Conservation (phyloP, 1,140 invertebrate species). For the Plectrocnemia conspersa region DNA sequence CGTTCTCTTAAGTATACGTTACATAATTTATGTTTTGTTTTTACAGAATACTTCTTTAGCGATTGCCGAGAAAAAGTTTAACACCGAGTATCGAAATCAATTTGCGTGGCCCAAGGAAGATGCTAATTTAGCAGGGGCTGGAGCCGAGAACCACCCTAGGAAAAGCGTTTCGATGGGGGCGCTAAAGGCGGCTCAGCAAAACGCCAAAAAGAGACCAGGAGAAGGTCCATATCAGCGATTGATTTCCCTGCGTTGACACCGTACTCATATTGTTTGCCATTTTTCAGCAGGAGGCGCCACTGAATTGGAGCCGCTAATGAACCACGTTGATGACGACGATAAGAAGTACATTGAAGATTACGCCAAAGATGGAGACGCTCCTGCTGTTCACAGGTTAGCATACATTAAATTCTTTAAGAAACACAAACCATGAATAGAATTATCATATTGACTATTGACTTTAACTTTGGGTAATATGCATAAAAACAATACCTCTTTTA, state of each 20-base stretch:
- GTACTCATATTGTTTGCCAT: conserved; percentile 1
- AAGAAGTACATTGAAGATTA: conserved; percentile 56
- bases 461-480: too few relatives aligned
- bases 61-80: conserved; percentile 38
- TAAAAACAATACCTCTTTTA: too few relatives aligned
- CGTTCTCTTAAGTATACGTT: too few relatives aligned
- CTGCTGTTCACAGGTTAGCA: conserved; percentile 38
- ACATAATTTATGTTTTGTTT: neutral
- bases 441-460: too few relatives aligned
- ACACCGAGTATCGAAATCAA: conserved; percentile 82
- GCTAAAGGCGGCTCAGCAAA: conserved; percentile 62
- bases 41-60: conserved; percentile 26
- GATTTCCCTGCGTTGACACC: neutral
- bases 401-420: neutral
- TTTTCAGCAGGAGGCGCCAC: conserved; percentile 39
- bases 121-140: conserved; percentile 44
- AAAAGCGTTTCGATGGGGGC: conserved; percentile 84
- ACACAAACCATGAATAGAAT: too few relatives aligned
- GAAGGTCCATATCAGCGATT: conserved; percentile 47
- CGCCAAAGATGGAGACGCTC: conserved; percentile 47
- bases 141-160: conserved; percentile 55
- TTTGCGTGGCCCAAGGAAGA: conserved; percentile 77
- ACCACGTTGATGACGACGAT: conserved; percentile 56
- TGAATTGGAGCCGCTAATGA: conserved; percentile 75
- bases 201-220: conserved; percentile 57